These are phyloP conservation scores for Nomada ruficornis DNA, from an alignment of 2,888 invertebrate species.

Conservation along the genomic window DNA sequence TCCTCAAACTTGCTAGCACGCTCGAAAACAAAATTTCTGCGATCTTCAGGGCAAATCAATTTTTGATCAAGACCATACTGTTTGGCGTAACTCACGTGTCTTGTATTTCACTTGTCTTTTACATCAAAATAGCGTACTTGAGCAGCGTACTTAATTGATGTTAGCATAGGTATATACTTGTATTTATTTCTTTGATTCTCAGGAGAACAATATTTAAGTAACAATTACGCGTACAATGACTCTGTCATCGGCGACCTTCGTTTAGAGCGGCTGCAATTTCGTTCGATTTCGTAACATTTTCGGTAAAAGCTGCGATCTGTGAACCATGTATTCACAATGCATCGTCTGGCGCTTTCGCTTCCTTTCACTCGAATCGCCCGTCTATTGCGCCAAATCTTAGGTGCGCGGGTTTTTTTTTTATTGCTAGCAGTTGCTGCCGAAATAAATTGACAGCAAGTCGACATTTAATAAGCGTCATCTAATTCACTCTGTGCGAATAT, in stretches of 20 bases:
- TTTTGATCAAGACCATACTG: too few species aligned
- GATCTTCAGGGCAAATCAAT: too few species aligned
- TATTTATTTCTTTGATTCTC: background rate
- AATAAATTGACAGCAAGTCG: constrained; percentile 6
- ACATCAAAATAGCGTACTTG: too few species aligned
- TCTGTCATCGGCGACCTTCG: background rate
- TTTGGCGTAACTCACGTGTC: too few species aligned
- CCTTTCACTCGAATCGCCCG: background rate
- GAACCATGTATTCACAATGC: too few species aligned
- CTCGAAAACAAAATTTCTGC: too few species aligned
- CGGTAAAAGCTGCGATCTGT: background rate
- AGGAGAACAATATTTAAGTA: background rate
- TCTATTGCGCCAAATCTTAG: background rate
- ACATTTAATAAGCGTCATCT: background rate
- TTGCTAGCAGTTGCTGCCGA: background rate
- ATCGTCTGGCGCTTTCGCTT: background rate
- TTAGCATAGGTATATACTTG: too few species aligned
- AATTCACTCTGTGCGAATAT: background rate
- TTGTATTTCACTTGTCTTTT: too few species aligned
- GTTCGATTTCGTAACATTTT: background rate
- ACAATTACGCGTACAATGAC: background rate
- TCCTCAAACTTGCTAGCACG: too few species aligned
- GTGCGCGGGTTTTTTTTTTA: too few species aligned
- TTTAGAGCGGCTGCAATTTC: background rate
- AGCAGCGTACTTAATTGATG: too few species aligned